Base-by-base conservation (phyloP, 1,140 invertebrate species). In the Plutomurus gul region DNA sequence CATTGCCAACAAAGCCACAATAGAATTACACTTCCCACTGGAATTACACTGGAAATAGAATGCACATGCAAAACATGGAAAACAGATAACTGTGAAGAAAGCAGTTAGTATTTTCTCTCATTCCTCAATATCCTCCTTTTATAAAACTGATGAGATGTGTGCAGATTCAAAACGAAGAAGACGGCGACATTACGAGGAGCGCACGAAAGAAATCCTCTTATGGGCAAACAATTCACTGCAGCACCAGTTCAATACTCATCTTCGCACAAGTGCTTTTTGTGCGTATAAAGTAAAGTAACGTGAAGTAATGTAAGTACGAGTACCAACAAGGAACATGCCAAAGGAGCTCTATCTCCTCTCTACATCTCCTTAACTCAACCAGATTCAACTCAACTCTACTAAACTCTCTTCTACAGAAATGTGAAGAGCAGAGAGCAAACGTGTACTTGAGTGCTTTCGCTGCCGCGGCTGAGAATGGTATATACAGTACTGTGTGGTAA, bases 181-280 rank as follows among this genome's bases (percentile, higher is more conserved):
- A n/a, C n/a, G n/a, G n/a, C n/a, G n/a, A n/a, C n/a, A n/a, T n/a
- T n/a, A n/a, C n/a, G n/a, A n/a, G n/a, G 56, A 65, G 36, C 18
- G 56, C 16, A 16, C 27, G 36, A 33, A 65, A 30, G 56, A 65
- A 65, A 65, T 65, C 56, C 56, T 65, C 56, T 65, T 65, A 65
- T 65, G 56, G 56, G 56, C 56, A 65, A 65, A 65, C 56, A 65
- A 65, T 65, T 65, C 56, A 65, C 56, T 65, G 30, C 56, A 33
- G n/a, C 56, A 33, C 27, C 36, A n/a, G 56, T 65, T 30, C 10
- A 65, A 16, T 20, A 18, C n/a, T 20, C n/a, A 47, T 20, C 43
- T 47, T 47, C 43, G n/a, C 43, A 65, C 30, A n/a, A 65, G 56
- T 65, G 11, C 51, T 60, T 60, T 65, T 65, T 33, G 25, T 49